phyloP scores from a whole-genome alignment of 2,113 vertebrate genomes.

The human region DNA sequence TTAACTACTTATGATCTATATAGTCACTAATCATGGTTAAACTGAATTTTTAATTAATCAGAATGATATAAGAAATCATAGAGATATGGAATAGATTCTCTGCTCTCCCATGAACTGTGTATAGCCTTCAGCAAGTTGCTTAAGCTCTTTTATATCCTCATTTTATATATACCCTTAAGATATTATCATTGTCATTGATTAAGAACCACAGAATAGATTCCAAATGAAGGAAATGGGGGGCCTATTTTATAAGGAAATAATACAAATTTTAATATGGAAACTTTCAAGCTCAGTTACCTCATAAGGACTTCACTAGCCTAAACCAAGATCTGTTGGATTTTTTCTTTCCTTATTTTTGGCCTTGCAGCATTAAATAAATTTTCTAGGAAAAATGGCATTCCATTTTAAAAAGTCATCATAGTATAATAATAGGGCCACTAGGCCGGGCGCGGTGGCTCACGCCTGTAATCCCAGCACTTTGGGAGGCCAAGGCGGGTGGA shows the following conservation, averaged over 20 bases:
- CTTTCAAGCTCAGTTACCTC: background rate
- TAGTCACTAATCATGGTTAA: background rate
- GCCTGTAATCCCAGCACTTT: too few species aligned
- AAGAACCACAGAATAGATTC: constrained; percentile 5
- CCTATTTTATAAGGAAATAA: background rate
- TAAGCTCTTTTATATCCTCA: background rate
- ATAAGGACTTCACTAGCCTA: background rate
- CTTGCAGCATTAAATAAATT: background rate
- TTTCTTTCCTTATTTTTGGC: background rate
- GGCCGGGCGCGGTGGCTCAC: too few species aligned
- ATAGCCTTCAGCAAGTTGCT: background rate
- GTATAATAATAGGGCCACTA: background rate
- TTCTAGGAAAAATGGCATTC: constrained; percentile 6
- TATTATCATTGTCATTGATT: background rate
- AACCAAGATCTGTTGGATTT: background rate
- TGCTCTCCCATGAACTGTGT: background rate
- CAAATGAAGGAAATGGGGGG: background rate
- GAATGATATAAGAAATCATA: background rate
- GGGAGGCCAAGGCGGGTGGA: too few species aligned
- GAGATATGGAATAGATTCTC: background rate
- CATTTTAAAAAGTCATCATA: constrained; percentile 11
- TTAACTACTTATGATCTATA: background rate
- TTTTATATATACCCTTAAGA: background rate
- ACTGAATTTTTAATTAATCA: constrained; percentile 7
- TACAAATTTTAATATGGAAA: background rate